These are phyloP conservation scores for Carterocephalus palaemon DNA, from an alignment of 2,888 invertebrate genomes.

Conservation along the genomic window DNA sequence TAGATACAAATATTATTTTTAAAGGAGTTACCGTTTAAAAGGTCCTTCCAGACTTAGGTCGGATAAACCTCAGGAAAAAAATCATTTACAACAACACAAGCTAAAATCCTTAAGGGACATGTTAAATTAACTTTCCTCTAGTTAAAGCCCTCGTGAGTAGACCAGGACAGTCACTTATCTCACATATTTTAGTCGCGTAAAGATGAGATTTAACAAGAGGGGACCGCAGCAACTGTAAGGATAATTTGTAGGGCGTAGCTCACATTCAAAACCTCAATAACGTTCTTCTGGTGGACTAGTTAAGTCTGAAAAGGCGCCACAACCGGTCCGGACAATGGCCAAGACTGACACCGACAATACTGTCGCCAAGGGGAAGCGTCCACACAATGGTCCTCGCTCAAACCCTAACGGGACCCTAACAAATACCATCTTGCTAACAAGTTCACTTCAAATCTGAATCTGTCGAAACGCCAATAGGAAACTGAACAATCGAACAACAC, in stretches of 20 bases:
- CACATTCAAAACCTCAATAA: slow-evolving; percentile 44
- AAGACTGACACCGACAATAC: slow-evolving; percentile 47
- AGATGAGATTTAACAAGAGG: slow-evolving; percentile 8
- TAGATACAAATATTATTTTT: no score
- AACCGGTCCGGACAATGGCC: slow-evolving; percentile 47
- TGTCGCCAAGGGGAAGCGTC: slow-evolving; percentile 58
- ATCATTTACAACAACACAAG: no score
- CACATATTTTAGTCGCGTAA: no score
- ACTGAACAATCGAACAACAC: slow-evolving; percentile 49
- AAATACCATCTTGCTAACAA: slow-evolving; percentile 43
- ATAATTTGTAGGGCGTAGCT: slow-evolving; percentile 17
- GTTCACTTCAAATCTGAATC: slow-evolving; percentile 47
- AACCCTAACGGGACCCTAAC: slow-evolving; percentile 45
- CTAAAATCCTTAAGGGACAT: no score
- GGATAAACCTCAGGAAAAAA: no score
- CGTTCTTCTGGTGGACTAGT: slow-evolving; percentile 39
- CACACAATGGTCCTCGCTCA: slow-evolving; percentile 42
- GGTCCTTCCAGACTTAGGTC: no score
- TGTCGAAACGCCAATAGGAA: slow-evolving; percentile 49
- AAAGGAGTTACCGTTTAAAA: no score
- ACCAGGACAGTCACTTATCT: no score
- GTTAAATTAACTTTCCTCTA: no score
- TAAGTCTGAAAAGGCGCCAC: slow-evolving; percentile 44
- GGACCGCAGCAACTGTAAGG: neutral
- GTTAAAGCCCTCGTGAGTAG: no score